Evolutionary conservation across 2,888 invertebrate genomes (phyloP).

Genomic region (Napeogenes sylphis): DNA sequence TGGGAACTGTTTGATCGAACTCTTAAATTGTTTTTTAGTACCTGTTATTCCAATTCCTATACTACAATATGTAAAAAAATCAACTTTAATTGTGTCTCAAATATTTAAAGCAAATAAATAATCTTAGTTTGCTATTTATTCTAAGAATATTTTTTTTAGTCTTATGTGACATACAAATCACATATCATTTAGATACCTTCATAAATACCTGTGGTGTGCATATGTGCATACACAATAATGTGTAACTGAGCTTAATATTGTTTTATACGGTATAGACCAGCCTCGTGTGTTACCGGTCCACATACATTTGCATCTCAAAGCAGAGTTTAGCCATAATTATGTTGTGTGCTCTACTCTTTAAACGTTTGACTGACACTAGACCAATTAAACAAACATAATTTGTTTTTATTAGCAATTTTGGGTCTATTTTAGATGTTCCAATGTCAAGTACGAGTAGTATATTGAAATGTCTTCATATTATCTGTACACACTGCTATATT

Average conservation of each 20-base stretch:
- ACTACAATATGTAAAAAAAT: background rate
- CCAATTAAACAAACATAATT: conserved; percentile 10
- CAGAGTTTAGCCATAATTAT: conserved; percentile 61
- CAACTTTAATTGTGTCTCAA: background rate
- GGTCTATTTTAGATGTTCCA: background rate
- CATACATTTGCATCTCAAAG: conserved; percentile 70
- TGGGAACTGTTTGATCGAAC: background rate
- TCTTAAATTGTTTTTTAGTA: no score
- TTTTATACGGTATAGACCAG: conserved; percentile 24
- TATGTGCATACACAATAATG: conserved; percentile 27
- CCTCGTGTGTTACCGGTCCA: conserved; percentile 61
- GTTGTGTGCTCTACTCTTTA: conserved; percentile 33
- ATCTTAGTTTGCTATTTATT: no score
- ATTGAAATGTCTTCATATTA: no score
- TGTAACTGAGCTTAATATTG: conserved; percentile 31
- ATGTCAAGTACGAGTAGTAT: no score
- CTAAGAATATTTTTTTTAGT: no score
- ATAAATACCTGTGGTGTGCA: background rate
- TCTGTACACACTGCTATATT: background rate
- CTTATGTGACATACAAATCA: no score
- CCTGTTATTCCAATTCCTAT: background rate
- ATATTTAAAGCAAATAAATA: no score
- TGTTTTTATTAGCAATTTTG: conserved; percentile 1
- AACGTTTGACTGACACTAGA: conserved; percentile 21
- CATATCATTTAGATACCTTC: background rate